phyloP scores from a whole-genome alignment of 2,888 invertebrate species.

The Theristus sp. region DNA sequence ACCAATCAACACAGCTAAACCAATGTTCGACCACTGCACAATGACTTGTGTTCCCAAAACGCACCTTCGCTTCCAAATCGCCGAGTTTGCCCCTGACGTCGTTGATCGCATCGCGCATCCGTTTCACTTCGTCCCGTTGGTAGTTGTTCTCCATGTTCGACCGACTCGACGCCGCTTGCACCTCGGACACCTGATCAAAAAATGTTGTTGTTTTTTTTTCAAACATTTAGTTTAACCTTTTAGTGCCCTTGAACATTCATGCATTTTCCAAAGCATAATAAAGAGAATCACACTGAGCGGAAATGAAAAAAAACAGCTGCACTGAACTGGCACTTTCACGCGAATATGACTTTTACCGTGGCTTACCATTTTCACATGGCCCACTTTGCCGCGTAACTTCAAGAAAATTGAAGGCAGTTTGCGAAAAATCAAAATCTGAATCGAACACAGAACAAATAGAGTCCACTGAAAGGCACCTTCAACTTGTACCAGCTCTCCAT shows the following conservation, averaged over 20 bases:
- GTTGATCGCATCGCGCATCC: conserved; percentile 26
- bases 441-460: no score
- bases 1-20: no score
- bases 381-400: no score
- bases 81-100: conserved; percentile 31
- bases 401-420: background rate
- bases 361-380: background rate
- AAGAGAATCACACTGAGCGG: no score
- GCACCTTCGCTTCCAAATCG: conserved; percentile 31
- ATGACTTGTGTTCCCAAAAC: no score
- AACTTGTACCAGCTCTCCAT: conserved; percentile 39
- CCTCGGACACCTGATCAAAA: conserved; percentile 22
- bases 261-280: background rate
- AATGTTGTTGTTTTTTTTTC: no score
- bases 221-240: no score
- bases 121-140: conserved; percentile 33
- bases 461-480: conserved; percentile 32
- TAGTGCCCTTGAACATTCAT: no score
- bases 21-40: no score
- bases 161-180: conserved; percentile 26
- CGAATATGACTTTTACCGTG: no score
- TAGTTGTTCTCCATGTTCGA: conserved; percentile 31
- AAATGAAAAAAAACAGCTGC: no score
- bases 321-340: no score
- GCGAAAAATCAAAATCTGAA: background rate